A percentile compares a stretch with the other conserved stretches of the same genome.
These are phyloP conservation scores for Synanthedon formicaeformis DNA, from an alignment of 2,888 invertebrate species.

Conservation along the genomic window DNA sequence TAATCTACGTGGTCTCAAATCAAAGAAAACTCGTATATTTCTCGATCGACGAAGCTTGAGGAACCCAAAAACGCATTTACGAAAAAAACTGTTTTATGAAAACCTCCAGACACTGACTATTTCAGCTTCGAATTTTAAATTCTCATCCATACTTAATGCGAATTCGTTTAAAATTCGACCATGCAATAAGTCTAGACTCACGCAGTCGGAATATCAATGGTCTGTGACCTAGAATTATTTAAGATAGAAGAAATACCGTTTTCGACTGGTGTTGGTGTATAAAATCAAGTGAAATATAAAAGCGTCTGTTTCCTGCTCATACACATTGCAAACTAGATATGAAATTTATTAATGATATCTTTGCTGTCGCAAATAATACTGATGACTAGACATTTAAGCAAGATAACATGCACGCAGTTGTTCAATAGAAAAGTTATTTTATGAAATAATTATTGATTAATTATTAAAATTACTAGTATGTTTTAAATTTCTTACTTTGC, in stretches of 20 bases:
- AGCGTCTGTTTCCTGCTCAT: no score
- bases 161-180: conserved; percentile 66
- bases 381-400: no score
- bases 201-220: conserved; percentile 59
- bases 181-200: conserved; percentile 67
- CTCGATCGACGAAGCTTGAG: not conserved
- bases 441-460: no score
- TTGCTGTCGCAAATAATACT: no score
- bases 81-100: not conserved
- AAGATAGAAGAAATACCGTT: conserved; percentile 10
- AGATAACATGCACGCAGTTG: no score
- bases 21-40: no score
- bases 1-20: no score
- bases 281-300: not conserved
- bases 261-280: conserved; percentile 5
- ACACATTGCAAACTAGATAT: no score
- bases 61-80: not conserved
- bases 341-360: no score
- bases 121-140: conserved; percentile 59
- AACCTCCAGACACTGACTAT: conserved; percentile 16
- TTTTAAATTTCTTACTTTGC: no score
- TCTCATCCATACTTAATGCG: conserved; percentile 64
- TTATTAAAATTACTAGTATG: no score
- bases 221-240: conserved; percentile 63
- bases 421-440: no score